These are phyloP conservation scores for Oceanodroma leucorhoa DNA, from an alignment of 2,797 vertebrate species.

Conservation along the genomic window DNA sequence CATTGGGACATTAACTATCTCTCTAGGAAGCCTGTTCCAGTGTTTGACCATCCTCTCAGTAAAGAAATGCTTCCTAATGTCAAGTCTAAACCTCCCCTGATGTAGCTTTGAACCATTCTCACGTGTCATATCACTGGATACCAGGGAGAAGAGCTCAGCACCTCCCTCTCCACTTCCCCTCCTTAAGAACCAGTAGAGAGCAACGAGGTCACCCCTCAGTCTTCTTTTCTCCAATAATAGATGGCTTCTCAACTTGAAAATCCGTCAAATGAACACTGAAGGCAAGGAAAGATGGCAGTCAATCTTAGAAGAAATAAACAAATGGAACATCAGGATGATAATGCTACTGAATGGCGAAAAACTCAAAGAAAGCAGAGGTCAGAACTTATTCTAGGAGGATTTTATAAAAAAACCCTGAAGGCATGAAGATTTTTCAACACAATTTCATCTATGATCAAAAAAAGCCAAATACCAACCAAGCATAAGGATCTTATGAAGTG, in stretches of 20 bases:
- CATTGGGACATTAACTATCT: not conserved
- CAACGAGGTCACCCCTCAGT: fast-evolving
- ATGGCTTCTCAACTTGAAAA: not conserved
- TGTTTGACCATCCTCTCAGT: not conserved
- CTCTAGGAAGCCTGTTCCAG: not conserved
- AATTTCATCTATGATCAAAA: not conserved
- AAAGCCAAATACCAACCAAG: not conserved
- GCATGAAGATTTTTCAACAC: not conserved
- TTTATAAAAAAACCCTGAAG: not conserved
- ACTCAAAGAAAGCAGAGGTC: not conserved
- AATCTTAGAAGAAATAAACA: not conserved
- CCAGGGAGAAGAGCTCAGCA: not conserved
- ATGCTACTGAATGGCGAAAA: not conserved
- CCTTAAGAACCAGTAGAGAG: not conserved
- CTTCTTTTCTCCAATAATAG: not conserved
- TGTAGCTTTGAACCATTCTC: not conserved
- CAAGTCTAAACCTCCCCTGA: not conserved
- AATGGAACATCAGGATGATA: not conserved
- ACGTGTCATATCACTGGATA: fast-evolving
- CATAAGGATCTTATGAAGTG: not conserved
- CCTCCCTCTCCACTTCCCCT: not conserved
- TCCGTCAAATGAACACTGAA: not conserved
- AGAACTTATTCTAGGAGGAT: not conserved
- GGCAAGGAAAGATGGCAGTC: not conserved
- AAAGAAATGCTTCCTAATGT: not conserved